Evolutionary conservation across 2,888 invertebrate genomes (phyloP).

Genomic region (Drosophila neutralis): DNA sequence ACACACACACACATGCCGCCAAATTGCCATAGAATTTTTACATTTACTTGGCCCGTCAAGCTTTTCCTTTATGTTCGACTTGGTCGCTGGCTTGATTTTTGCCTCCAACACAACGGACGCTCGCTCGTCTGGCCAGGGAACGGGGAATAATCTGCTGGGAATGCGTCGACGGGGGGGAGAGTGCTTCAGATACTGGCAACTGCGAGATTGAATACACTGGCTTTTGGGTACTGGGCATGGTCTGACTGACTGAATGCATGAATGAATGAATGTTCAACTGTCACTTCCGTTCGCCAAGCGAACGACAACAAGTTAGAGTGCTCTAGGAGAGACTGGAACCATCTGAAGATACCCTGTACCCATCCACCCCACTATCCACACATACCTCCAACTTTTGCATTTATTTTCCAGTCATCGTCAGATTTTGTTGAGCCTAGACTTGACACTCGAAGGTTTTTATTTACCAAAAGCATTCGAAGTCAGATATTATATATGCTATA

Average conservation of each 20-base stretch:
- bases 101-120: slow-evolving; percentile 38
- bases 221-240: slow-evolving; percentile 25
- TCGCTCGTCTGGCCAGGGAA: slow-evolving; percentile 8
- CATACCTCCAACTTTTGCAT: background rate
- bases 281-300: slow-evolving; percentile 68
- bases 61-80: slow-evolving; percentile 73
- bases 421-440: background rate
- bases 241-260: slow-evolving; percentile 46
- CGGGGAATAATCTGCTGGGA: background rate
- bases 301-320: slow-evolving; percentile 4
- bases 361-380: background rate
- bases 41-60: slow-evolving; percentile 66
- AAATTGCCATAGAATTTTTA: slow-evolving; percentile 74
- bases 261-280: slow-evolving; percentile 78
- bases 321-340: background rate
- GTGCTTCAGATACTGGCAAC: slow-evolving; percentile 23
- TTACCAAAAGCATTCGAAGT: background rate
- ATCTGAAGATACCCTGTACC: slow-evolving; percentile 1
- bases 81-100: slow-evolving; percentile 72
- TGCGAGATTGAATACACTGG: slow-evolving; percentile 15
- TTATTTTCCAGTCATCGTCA: background rate
- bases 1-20: slow-evolving; percentile 34
- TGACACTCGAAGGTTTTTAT: background rate
- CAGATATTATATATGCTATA: background rate
- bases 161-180: background rate